Conservation (phyloP, 2,888 invertebrate species). For the Perizoma flavofasciatum region DNA sequence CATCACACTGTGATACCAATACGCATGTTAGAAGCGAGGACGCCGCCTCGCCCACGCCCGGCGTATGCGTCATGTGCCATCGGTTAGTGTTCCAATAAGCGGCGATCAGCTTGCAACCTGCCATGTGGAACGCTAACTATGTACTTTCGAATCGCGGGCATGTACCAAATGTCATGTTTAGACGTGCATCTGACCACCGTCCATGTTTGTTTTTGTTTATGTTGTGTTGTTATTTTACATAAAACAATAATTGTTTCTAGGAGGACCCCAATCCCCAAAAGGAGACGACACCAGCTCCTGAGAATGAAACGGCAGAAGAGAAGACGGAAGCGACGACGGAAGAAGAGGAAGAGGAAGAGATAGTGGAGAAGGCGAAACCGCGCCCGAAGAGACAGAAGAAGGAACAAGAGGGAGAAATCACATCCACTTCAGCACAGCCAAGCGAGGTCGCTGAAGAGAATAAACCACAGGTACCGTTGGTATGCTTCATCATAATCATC, state of each 20-base stretch:
- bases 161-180: no score
- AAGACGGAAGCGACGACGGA: slow-evolving; percentile 46
- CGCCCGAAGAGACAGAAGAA: slow-evolving; percentile 58
- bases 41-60: slow-evolving; percentile 84
- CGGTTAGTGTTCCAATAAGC: no score
- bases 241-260: neutral
- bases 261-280: slow-evolving; percentile 55
- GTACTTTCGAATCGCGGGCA: no score
- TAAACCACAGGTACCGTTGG: slow-evolving; percentile 55
- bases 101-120: no score
- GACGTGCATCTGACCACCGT: no score
- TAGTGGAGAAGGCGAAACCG: slow-evolving; percentile 45
- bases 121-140: no score
- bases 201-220: no score
- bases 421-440: slow-evolving; percentile 66
- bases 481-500: no score
- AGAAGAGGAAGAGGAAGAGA: slow-evolving; percentile 46
- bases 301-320: slow-evolving; percentile 56
- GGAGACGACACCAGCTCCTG: slow-evolving; percentile 61
- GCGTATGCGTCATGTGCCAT: slow-evolving; percentile 80
- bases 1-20: no score
- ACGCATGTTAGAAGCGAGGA: slow-evolving; percentile 86
- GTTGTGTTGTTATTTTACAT: no score
- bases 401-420: slow-evolving; percentile 68
- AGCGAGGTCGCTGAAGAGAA: slow-evolving; percentile 41